Evolutionary conservation across 2,888 invertebrate species (phyloP), one percentile per base, ranked within the genome.

Genomic region (Eupithecia abbreviata): DNA sequence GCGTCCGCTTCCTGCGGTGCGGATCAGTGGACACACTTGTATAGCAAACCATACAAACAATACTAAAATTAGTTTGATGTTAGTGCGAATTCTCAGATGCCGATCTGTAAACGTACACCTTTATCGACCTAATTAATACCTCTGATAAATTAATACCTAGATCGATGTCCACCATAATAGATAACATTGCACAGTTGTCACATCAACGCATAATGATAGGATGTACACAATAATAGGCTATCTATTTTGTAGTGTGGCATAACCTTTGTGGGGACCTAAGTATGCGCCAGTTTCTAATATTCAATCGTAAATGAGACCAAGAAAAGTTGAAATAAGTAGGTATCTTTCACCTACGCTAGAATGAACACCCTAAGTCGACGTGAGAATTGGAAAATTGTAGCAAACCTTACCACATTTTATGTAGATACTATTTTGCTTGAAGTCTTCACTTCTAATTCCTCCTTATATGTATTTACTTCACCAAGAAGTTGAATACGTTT

Each of bases 351-450:
- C 9, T 58, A 62, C 18, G 4, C 3, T 62, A 30, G 30, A 58
- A 55, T 9, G 3, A 5, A 30, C 30, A 30, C 18, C 62, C 4
- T 55, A 55, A 4, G 58, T n/a, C 10, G 18, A 3, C 18, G 10
- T 30, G 62, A 62, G 58, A 18, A 3, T 18, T 66, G 66, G 15
- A 66, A 66, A 30, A 66, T 15, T 42, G n/a, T 65, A 66, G 66
- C 7, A 66, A 41, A 41, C 66, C 66, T 66, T 66, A 66, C 66
- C 66, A 66, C 66, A 66, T 66, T 66, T 66, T 66, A 15, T 42
- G 66, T 42, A 30, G 62, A 62, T 3, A 62, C 10, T 62, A 58
- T 30, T 30, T 55, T n/a, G n/a, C 1, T 51, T 30, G 12, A 18
- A 42, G 42, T 66, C 42, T 66, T 42, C 15, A 42, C 66, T 66